Evolutionary conservation across 2,888 invertebrate genomes (phyloP).

Genomic region (Nycteola revayana): DNA sequence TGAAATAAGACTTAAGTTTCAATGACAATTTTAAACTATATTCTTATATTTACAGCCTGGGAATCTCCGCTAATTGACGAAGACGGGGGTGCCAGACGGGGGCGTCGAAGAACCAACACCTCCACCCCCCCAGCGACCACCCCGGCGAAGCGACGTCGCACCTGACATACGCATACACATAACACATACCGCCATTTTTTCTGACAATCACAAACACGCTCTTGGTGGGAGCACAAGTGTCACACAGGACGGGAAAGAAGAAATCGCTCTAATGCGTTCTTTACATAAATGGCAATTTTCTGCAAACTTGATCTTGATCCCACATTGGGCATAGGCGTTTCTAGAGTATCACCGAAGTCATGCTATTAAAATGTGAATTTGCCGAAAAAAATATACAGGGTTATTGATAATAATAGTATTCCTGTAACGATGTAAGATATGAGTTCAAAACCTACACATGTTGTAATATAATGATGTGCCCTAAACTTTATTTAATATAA

Average conservation of each 20-base stretch:
- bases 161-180: constrained; percentile 55
- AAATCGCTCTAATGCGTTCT: constrained; percentile 34
- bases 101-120: constrained; percentile 61
- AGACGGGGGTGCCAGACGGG: constrained; percentile 57
- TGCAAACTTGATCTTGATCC: too few species aligned
- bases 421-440: too few species aligned
- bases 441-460: too few species aligned
- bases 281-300: constrained; percentile 18
- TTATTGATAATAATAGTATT: too few species aligned
- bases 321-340: too few species aligned
- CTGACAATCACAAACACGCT: constrained; percentile 46
- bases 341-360: too few species aligned
- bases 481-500: too few species aligned
- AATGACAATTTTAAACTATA: too few species aligned
- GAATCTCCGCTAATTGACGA: constrained; percentile 65
- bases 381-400: too few species aligned
- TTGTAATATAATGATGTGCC: too few species aligned
- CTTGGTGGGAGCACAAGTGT: constrained; percentile 22
- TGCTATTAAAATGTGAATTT: too few species aligned
- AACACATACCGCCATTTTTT: constrained; percentile 61
- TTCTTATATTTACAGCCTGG: constrained; percentile 43
- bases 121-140: constrained; percentile 66
- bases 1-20: too few species aligned
- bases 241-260: constrained; percentile 21
- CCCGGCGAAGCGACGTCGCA: constrained; percentile 66